phyloP scores from a whole-genome alignment of 2,113 vertebrate species.

The Forbesichthys agassizii region DNA sequence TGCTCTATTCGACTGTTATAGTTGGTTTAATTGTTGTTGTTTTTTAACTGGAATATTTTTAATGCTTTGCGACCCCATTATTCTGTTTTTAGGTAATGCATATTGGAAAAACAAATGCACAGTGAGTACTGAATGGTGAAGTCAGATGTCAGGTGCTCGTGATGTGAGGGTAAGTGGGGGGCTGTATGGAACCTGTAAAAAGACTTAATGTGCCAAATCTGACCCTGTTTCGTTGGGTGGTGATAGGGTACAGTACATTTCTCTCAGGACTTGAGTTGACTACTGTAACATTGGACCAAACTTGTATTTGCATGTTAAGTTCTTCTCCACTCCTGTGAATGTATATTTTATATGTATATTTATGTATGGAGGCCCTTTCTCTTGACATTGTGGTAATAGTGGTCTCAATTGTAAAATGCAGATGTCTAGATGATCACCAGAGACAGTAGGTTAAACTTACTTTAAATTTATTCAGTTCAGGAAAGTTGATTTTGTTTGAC shows the following conservation, averaged over 20 bases:
- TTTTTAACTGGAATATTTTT: slow-evolving; percentile 65
- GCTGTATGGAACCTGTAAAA: background rate
- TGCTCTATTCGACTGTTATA: slow-evolving; percentile 48
- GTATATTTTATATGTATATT: slow-evolving; percentile 69
- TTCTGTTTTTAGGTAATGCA: slow-evolving; percentile 47
- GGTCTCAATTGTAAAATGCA: slow-evolving; percentile 14
- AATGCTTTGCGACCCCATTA: slow-evolving; percentile 52
- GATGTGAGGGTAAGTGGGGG: background rate
- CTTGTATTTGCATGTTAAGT: slow-evolving; percentile 44
- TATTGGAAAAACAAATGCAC: slow-evolving; percentile 59
- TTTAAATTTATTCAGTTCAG: slow-evolving; percentile 21
- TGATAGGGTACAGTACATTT: slow-evolving; percentile 41
- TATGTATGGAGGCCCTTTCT: slow-evolving; percentile 54
- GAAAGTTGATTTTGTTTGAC: slow-evolving; percentile 7
- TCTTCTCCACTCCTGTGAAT: slow-evolving; percentile 55
- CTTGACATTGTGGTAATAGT: slow-evolving; percentile 29
- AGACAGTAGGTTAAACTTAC: slow-evolving; percentile 6
- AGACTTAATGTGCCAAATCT: slow-evolving; percentile 67
- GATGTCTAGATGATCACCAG: slow-evolving; percentile 24
- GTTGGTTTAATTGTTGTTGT: slow-evolving; percentile 41
- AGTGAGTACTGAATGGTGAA: slow-evolving; percentile 26
- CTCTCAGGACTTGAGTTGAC: slow-evolving; percentile 65
- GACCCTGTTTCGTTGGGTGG: slow-evolving; percentile 37
- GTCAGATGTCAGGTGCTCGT: slow-evolving; percentile 5
- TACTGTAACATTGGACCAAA: slow-evolving; percentile 70